Conservation (phyloP, 1,140 invertebrate species). For the Drosophila ananassae region DNA sequence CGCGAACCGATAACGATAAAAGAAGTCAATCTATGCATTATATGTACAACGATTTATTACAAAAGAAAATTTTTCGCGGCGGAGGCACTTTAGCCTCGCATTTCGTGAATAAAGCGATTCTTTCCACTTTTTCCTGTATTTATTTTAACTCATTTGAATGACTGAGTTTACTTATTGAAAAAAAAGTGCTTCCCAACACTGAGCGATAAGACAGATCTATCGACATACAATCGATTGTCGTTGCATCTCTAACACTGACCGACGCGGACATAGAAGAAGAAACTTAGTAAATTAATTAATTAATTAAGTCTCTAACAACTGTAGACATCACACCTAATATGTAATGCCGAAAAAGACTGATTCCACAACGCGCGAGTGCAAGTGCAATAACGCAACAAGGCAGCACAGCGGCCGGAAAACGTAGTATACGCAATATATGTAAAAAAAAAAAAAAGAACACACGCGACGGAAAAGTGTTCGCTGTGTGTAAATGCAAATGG, state of each 20-base stretch:
- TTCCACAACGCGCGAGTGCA: slow-evolving; percentile 47
- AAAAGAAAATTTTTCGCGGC: too few species aligned
- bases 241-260: not conserved
- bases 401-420: slow-evolving; percentile 15
- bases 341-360: slow-evolving; percentile 60
- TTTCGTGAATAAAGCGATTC: too few species aligned
- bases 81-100: too few species aligned
- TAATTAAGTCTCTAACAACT: slow-evolving; percentile 30
- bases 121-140: too few species aligned
- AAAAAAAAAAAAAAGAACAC: slow-evolving; percentile 13
- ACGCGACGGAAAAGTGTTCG: slow-evolving; percentile 31
- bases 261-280: slow-evolving; percentile 10
- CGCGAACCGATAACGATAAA: too few species aligned
- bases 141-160: too few species aligned
- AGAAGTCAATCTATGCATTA: too few species aligned
- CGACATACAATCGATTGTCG: too few species aligned
- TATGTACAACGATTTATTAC: too few species aligned
- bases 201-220: not conserved
- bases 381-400: slow-evolving; percentile 61
- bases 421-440: slow-evolving; percentile 38
- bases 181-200: not conserved
- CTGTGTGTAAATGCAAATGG: slow-evolving; percentile 66
- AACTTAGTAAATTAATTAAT: slow-evolving; percentile 45
- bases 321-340: slow-evolving; percentile 17
- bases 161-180: too few species aligned